phyloP scores from a whole-genome alignment of 1,140 invertebrate genomes.

The Lasioglossum baleicum region DNA sequence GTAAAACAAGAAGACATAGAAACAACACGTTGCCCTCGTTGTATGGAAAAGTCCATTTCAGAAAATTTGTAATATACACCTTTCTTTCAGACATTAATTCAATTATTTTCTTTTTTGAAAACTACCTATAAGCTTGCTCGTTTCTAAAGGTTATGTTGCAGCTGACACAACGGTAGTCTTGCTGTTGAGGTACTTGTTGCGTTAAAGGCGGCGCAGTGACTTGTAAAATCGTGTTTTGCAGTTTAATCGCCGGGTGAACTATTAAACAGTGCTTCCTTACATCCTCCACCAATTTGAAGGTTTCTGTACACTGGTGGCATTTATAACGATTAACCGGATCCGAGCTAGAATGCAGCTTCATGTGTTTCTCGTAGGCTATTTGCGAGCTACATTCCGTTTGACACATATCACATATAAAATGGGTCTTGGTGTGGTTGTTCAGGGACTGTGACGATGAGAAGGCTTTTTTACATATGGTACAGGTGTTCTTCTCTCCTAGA shows the following conservation, averaged over 20 bases:
- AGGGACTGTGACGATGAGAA: constrained; percentile 56
- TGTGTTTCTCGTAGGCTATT: constrained; percentile 64
- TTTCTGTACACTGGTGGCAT: constrained; percentile 68
- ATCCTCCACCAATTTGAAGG: constrained; percentile 65
- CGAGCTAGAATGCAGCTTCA: constrained; percentile 62
- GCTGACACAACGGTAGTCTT: constrained; percentile 49
- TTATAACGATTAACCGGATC: constrained; percentile 68
- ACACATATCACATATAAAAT: constrained; percentile 70
- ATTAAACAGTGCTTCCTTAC: constrained; percentile 59
- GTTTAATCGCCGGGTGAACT: constrained; percentile 39
- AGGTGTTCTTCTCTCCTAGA: constrained; percentile 34
- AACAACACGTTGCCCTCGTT: too few species aligned
- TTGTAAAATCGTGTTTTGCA: constrained; percentile 27
- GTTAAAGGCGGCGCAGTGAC: constrained; percentile 16
- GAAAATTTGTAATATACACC: too few species aligned
- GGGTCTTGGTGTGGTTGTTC: constrained; percentile 63
- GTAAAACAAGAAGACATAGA: too few species aligned
- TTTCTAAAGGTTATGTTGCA: constrained; percentile 65
- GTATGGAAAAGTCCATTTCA: too few species aligned
- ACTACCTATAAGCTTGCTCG: constrained; percentile 66
- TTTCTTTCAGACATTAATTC: too few species aligned
- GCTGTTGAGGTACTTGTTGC: constrained; percentile 16
- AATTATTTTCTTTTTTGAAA: not conserved
- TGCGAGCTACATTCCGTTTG: constrained; percentile 61
- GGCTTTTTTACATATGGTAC: constrained; percentile 53